Evolutionary conservation across 2,888 invertebrate genomes (phyloP).

Genomic region (Athripsodes cinereus): DNA sequence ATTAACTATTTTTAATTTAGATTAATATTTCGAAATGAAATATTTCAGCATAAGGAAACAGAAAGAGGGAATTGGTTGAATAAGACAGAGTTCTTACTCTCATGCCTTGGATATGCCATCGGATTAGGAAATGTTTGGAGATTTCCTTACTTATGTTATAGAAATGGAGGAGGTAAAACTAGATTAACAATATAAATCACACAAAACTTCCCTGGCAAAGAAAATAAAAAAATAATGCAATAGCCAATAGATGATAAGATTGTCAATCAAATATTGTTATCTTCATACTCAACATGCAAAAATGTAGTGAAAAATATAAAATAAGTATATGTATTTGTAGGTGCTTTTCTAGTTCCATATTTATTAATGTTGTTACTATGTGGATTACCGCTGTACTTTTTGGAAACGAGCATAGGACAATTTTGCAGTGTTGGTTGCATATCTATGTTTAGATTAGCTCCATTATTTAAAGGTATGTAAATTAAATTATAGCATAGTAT

Average conservation of each 20-base stretch:
- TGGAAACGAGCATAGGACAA: conserved; percentile 83
- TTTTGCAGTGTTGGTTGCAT: conserved; percentile 78
- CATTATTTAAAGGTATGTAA: conserved; percentile 75
- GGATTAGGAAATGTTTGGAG: conserved; percentile 84
- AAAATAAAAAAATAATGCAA: too few relatives aligned
- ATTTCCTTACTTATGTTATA: conserved; percentile 80
- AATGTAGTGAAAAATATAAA: too few relatives aligned
- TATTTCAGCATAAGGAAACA: not conserved
- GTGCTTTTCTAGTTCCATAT: conserved; percentile 85
- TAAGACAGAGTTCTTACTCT: conserved; percentile 72
- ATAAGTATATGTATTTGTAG: conserved; percentile 42
- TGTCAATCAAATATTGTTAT: too few relatives aligned
- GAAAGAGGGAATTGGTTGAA: conserved; percentile 64
- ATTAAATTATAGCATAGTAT: too few relatives aligned
- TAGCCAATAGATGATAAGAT: too few relatives aligned
- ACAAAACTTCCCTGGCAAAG: too few relatives aligned
- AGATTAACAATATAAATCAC: too few relatives aligned
- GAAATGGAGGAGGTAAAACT: conserved; percentile 71
- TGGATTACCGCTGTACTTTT: conserved; percentile 81
- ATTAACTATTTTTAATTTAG: too few relatives aligned
- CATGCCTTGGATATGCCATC: conserved; percentile 78
- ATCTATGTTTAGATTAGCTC: conserved; percentile 72
- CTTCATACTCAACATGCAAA: too few relatives aligned
- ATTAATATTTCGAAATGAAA: too few relatives aligned
- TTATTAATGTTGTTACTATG: conserved; percentile 72